Evolutionary conservation across 2,113 vertebrate genomes (phyloP).

Genomic region (Conger conger): DNA sequence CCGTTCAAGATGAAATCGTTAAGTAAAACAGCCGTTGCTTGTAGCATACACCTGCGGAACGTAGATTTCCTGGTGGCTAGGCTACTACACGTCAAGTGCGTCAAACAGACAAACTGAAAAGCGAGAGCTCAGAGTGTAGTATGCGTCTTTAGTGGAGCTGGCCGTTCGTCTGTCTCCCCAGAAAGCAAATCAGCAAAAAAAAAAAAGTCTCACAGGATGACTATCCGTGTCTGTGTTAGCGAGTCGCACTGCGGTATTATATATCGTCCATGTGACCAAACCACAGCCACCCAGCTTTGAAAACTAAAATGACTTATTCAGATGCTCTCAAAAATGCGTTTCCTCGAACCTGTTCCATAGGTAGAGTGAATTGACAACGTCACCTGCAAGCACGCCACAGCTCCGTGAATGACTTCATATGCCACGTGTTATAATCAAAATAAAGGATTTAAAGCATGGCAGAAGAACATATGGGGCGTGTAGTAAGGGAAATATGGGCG

Average conservation of each 20-base stretch:
- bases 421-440: slow-evolving; percentile 70
- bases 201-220: background rate
- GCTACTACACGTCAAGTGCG: background rate
- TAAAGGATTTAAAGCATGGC: slow-evolving; percentile 50
- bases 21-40: background rate
- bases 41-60: slow-evolving; percentile 5
- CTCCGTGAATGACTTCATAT: slow-evolving; percentile 33
- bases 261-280: slow-evolving; percentile 29
- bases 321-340: background rate
- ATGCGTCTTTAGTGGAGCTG: background rate
- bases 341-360: background rate
- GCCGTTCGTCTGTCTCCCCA: background rate
- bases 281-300: background rate
- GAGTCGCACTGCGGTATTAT: slow-evolving; percentile 12
- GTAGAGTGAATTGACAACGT: background rate
- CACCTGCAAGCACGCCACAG: slow-evolving; percentile 49
- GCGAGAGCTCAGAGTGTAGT: background rate
- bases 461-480: slow-evolving; percentile 51
- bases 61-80: background rate
- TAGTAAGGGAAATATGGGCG: background rate
- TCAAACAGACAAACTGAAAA: background rate
- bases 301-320: slow-evolving; percentile 5
- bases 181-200: background rate
- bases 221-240: background rate
- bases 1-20: background rate